These are phyloP conservation scores for Pagrus major DNA, from an alignment of 2,113 vertebrate species.

Conservation along the genomic window DNA sequence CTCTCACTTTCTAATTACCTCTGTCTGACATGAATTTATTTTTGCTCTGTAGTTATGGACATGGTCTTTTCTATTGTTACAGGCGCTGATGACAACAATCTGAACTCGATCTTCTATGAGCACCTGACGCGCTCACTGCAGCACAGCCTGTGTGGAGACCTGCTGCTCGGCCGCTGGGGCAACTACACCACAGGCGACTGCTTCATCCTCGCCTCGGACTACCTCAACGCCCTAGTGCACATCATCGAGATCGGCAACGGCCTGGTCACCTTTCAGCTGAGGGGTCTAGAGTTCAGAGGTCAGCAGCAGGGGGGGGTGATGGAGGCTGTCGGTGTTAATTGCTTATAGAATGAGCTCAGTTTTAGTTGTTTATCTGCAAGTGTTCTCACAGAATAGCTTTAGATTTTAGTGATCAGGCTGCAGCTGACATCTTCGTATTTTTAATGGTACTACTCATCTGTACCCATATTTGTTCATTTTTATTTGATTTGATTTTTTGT, in stretches of 20 bases:
- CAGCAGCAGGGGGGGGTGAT: slow-evolving; percentile 38
- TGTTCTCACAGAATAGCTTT: background rate
- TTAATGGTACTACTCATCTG: background rate
- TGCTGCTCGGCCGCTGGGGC: slow-evolving; percentile 92
- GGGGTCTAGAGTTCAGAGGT: slow-evolving; percentile 95
- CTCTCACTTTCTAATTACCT: background rate
- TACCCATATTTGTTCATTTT: background rate
- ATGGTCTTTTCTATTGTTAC: background rate
- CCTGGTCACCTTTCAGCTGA: slow-evolving; percentile 92
- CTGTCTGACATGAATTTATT: background rate
- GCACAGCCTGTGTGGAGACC: slow-evolving; percentile 92
- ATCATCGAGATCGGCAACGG: slow-evolving; percentile 94
- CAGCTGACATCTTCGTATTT: background rate
- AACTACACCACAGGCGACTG: slow-evolving; percentile 92
- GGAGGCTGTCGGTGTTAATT: background rate
- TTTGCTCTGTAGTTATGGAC: background rate
- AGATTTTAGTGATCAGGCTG: background rate
- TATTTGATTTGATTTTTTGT: background rate
- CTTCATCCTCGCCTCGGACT: slow-evolving; percentile 93
- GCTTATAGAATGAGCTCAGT: background rate
- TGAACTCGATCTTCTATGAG: slow-evolving; percentile 95
- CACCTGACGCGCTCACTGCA: slow-evolving; percentile 92
- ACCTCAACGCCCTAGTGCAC: slow-evolving; percentile 94
- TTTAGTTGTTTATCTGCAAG: slow-evolving; percentile 20
- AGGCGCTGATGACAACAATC: slow-evolving; percentile 94